phyloP scores from a whole-genome alignment of 2,888 invertebrate genomes.

The Opisthograptis luteolata region DNA sequence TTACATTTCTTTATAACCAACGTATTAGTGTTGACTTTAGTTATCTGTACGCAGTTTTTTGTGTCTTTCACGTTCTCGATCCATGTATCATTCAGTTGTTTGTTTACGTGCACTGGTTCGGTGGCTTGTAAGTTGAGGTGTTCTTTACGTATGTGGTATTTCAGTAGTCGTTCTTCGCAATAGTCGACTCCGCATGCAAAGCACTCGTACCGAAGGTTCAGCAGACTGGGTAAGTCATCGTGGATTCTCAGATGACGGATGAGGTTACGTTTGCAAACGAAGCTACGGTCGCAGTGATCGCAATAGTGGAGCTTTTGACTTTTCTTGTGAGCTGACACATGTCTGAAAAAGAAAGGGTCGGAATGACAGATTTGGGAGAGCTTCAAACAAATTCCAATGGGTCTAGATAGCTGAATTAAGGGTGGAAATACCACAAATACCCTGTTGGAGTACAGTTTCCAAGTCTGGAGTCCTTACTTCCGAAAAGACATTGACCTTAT shows the following conservation, averaged over 20 bases:
- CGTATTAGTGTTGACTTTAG: slow-evolving; percentile 62
- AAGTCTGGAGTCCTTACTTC: no score
- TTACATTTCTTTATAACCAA: slow-evolving; percentile 57
- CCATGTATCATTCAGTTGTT: slow-evolving; percentile 66
- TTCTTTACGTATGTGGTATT: slow-evolving; percentile 59
- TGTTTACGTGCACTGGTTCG: slow-evolving; percentile 40
- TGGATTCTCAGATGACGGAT: slow-evolving; percentile 59
- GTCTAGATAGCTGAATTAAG: no score
- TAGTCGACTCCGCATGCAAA: slow-evolving; percentile 54
- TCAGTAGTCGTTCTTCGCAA: slow-evolving; percentile 59
- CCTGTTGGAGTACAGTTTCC: no score
- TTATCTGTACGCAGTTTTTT: slow-evolving; percentile 61
- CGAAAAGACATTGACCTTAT: no score
- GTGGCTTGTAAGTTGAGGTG: slow-evolving; percentile 56
- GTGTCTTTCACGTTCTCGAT: slow-evolving; percentile 56
- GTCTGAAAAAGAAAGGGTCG: slow-evolving; percentile 37
- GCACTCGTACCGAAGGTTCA: slow-evolving; percentile 47
- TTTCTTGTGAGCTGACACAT: slow-evolving; percentile 47
- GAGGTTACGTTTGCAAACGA: slow-evolving; percentile 60
- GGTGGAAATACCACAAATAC: no score
- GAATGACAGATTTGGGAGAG: no score
- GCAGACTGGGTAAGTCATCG: slow-evolving; percentile 45
- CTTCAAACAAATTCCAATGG: no score
- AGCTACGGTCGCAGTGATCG: slow-evolving; percentile 62
- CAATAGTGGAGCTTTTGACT: slow-evolving; percentile 48